Conservation (phyloP, 2,113 vertebrate genomes). For the Thunnus maccoyii region DNA sequence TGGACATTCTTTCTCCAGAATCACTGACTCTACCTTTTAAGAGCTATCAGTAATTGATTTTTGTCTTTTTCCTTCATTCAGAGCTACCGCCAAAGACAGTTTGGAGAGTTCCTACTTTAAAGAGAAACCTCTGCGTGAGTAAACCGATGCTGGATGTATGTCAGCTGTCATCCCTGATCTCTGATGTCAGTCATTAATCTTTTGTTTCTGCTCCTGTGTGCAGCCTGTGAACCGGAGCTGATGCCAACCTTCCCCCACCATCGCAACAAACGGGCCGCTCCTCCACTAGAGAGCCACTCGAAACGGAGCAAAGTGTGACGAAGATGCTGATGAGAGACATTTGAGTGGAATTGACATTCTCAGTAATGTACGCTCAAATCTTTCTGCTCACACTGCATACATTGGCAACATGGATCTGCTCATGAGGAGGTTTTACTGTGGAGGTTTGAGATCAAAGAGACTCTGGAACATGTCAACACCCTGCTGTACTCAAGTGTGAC, state of each 20-base stretch:
- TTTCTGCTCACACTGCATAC: neutral
- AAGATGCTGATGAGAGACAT: neutral
- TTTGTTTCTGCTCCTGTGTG: neutral
- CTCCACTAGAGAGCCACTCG: slow-evolving; percentile 73
- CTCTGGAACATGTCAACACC: neutral
- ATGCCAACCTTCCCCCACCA: slow-evolving; percentile 99
- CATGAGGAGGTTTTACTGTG: neutral
- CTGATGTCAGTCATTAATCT: neutral
- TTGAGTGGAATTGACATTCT: neutral
- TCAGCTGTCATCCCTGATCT: too few relatives aligned
- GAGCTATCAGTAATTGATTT: neutral
- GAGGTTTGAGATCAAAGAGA: neutral
- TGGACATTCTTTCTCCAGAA: too few relatives aligned
- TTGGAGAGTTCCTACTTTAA: slow-evolving; percentile 98
- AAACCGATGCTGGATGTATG: fast-evolving
- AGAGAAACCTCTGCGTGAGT: slow-evolving; percentile 97
- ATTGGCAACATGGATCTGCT: neutral
- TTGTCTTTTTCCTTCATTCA: slow-evolving; percentile 62
- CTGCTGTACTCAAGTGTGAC: neutral
- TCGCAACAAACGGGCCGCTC: slow-evolving; percentile 89
- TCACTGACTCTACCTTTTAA: too few relatives aligned
- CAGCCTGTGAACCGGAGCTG: slow-evolving; percentile 95
- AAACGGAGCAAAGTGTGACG: slow-evolving; percentile 90
- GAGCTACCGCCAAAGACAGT: slow-evolving; percentile 91
- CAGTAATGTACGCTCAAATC: neutral